Evolutionary conservation across 2,888 invertebrate genomes (phyloP).

Genomic region (Hipparchia semele): DNA sequence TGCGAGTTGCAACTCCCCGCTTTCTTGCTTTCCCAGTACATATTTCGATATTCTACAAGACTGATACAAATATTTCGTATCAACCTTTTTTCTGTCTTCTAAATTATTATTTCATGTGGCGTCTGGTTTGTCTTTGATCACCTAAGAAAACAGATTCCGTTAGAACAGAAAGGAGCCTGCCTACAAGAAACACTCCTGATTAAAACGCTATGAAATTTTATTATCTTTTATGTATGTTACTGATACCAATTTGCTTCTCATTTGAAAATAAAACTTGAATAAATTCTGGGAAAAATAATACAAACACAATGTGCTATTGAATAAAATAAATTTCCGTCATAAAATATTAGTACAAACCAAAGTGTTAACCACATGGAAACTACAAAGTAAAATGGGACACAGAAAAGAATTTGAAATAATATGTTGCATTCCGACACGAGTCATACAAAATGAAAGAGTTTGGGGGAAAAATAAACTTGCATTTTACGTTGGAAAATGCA

Average conservation of each 20-base stretch:
- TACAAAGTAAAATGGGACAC: slow-evolving; percentile 49
- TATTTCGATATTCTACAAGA: slow-evolving; percentile 35
- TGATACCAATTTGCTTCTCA: neutral
- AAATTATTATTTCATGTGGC: too few species aligned
- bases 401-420: slow-evolving; percentile 53
- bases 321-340: slow-evolving; percentile 12
- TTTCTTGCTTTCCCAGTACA: slow-evolving; percentile 48
- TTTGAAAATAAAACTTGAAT: neutral
- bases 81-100: neutral
- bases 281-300: slow-evolving; percentile 6
- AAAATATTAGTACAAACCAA: slow-evolving; percentile 13
- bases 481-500: slow-evolving; percentile 51
- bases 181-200: too few species aligned
- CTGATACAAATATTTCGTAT: neutral
- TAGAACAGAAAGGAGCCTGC: too few species aligned
- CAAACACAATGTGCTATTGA: neutral
- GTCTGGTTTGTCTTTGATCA: too few species aligned
- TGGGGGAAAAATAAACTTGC: slow-evolving; percentile 49
- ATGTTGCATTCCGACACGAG: slow-evolving; percentile 51
- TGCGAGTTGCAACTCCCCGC: slow-evolving; percentile 46
- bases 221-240: neutral
- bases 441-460: slow-evolving; percentile 52
- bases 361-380: slow-evolving; percentile 47
- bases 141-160: too few species aligned
- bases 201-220: too few species aligned